A percentile compares a stretch with the other conserved stretches of the same genome.
Conservation (phyloP, 2,888 invertebrate species). For the Nephrotoma flavescens region DNA sequence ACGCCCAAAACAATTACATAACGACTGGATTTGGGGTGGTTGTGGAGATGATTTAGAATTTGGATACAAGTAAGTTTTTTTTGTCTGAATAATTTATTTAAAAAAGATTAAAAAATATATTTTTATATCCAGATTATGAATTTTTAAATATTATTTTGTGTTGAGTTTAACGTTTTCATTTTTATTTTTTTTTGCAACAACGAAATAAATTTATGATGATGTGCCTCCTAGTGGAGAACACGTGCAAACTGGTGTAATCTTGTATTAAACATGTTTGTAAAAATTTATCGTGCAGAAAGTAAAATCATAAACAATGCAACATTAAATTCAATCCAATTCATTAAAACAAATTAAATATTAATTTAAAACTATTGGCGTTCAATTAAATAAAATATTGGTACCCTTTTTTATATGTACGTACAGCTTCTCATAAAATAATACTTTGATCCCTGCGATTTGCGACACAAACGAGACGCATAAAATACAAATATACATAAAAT, state of each 20-base stretch:
- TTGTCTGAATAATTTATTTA: neutral
- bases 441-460: neutral
- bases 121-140: neutral
- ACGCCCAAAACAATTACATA: constrained; percentile 67
- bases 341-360: neutral
- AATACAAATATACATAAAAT: neutral
- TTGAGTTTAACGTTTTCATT: neutral
- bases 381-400: neutral
- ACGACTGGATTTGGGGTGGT: constrained; percentile 96
- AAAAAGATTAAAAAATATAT: too few species aligned
- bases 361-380: neutral
- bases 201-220: neutral
- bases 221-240: neutral
- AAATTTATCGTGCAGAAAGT: neutral
- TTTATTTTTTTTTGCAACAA: neutral
- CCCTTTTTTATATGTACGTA: neutral
- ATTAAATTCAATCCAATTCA: neutral
- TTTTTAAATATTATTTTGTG: neutral
- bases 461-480: neutral
- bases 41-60: constrained; percentile 96
- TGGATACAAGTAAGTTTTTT: constrained; percentile 66
- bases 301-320: neutral
- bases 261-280: neutral
- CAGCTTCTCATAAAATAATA: neutral
- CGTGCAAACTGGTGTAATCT: neutral